Evolutionary conservation across 2,113 vertebrate species (phyloP), one percentile per base, ranked within the genome.

Genomic region (Zosterops hypoxanthus): DNA sequence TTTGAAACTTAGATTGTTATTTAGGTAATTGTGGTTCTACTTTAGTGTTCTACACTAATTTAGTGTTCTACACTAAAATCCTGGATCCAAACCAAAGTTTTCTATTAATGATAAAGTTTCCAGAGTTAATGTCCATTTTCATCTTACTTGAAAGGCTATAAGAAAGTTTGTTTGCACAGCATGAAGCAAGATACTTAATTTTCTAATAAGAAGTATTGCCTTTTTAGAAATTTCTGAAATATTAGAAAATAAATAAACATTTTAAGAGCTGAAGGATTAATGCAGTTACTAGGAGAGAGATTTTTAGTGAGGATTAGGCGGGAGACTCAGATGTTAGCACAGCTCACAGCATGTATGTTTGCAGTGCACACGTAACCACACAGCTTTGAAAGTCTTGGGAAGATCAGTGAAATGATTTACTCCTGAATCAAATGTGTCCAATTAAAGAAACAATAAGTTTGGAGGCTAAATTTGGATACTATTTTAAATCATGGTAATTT

Each of bases 81-180:
- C 15, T 82, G 8, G 16, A 61, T 42, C 26, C 14, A 70, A 82
- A 12, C 0, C 6, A 64, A 63, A 15, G 2, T 24, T 52, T 71
- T 72, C 9, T 44, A 2, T 5, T 77, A 5, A 5, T 36, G 28
- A 8, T 34, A 28, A 72, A 23, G 1, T 66, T 46, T 65, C 2
- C 3, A 14, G 7, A 0, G 0, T 23, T 53, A 50, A 46, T 44
- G 50, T 55, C 4, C 0, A 10, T 70, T 73, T 64, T 33, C 3
- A 3, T 79, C 5, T 70, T 66, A 19, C 7, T 66, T 63, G 16
- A 55, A 68, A 82, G 13, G 8, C 11, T 52, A 24, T 7, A 22
- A 26, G 25, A 59, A 82, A 52, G 5, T 16, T 33, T 64, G 16
- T 82, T 66, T 3, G 5, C 11, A 46, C 11, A 57, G 3, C 19